A percentile compares a stretch with the other conserved stretches of the same genome.
These are phyloP conservation scores for Coptodon bakossiorum DNA, from an alignment of 2,113 vertebrate species.

Conservation along the genomic window DNA sequence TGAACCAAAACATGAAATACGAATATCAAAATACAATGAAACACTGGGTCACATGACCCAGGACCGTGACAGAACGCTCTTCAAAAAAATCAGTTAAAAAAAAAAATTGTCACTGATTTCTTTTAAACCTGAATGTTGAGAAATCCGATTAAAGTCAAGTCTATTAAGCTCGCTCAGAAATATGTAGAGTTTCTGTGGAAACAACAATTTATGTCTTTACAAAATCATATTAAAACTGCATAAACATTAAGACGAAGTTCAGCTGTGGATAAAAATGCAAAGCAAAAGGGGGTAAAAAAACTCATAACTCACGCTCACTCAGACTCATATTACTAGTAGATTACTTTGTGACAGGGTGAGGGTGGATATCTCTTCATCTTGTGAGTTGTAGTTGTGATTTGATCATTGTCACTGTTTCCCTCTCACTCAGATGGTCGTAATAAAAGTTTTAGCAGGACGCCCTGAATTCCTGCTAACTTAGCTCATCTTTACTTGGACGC, in stretches of 20 bases:
- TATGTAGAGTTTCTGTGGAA: neutral
- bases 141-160: neutral
- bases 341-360: neutral
- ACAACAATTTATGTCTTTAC: neutral
- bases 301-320: no score
- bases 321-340: neutral
- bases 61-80: fast-evolving
- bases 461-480: neutral
- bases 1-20: no score
- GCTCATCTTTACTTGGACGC: neutral
- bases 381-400: neutral
- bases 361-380: neutral
- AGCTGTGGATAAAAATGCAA: neutral
- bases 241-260: neutral
- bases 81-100: fast-evolving
- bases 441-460: neutral
- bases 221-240: neutral
- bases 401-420: neutral
- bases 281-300: neutral
- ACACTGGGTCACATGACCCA: fast-evolving
- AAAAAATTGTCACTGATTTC: neutral
- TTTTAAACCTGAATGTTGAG: neutral
- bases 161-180: neutral
- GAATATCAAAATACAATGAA: no score
- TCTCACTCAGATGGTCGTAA: neutral